These are phyloP conservation scores for Epinephelus coioides DNA, from an alignment of 2,797 vertebrate species.

Conservation along the genomic window DNA sequence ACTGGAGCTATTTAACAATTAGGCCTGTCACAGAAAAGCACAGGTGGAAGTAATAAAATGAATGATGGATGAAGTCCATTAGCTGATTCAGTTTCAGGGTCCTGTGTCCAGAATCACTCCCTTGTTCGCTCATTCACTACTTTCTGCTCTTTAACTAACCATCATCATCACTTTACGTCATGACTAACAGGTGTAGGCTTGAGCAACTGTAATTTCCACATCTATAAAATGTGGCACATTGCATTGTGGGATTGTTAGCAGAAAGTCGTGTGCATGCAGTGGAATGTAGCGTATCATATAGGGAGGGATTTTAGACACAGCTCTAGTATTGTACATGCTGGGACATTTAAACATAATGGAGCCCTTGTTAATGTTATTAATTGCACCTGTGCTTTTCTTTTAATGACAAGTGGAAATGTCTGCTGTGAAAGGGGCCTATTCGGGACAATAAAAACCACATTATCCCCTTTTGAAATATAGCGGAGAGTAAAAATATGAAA, in stretches of 20 bases:
- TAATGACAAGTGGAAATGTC: not conserved
- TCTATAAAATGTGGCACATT: not conserved
- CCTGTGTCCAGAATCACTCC: not conserved
- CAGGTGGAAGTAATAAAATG: too few species aligned
- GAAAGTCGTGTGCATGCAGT: too few species aligned
- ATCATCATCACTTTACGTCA: not conserved
- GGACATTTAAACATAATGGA: too few species aligned
- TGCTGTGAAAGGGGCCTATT: not conserved
- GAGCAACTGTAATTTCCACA: not conserved
- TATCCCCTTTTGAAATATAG: not conserved
- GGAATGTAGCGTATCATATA: not conserved
- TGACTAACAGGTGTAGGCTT: not conserved
- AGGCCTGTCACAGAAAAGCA: too few species aligned
- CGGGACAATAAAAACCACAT: not conserved
- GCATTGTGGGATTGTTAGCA: too few species aligned
- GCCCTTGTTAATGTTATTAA: too few species aligned
- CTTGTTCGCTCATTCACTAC: not conserved
- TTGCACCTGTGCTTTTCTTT: not conserved
- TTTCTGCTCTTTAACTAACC: not conserved
- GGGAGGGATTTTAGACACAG: not conserved
- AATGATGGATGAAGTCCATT: too few species aligned
- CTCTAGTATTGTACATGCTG: not conserved
- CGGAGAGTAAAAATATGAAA: too few species aligned
- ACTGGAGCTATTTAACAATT: too few species aligned
- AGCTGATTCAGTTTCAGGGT: too few species aligned